A percentile compares a stretch with the other conserved stretches of the same genome.
These are phyloP conservation scores for Asteroscopus sphinx DNA, from an alignment of 2,888 invertebrate genomes.

Conservation along the genomic window DNA sequence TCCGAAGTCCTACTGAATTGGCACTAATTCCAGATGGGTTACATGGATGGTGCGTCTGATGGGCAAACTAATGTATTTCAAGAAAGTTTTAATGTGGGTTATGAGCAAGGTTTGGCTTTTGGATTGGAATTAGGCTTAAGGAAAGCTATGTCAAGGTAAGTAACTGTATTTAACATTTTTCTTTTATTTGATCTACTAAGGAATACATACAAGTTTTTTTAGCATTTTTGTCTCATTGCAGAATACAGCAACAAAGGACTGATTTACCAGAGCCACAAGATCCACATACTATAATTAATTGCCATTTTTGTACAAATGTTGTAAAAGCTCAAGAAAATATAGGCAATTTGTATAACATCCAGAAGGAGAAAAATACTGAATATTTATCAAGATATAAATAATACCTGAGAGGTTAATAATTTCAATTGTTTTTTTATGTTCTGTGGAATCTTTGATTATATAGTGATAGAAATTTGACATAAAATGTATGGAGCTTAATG, in stretches of 20 bases:
- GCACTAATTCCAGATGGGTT: conserved; percentile 90
- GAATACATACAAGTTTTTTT: not conserved
- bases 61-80: conserved; percentile 92
- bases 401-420: too few species aligned
- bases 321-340: conserved; percentile 69
- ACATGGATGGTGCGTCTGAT: conserved; percentile 91
- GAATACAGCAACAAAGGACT: conserved; percentile 44
- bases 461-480: too few species aligned
- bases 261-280: conserved; percentile 49
- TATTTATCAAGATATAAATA: conserved; percentile 42
- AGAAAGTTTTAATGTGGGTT: conserved; percentile 92
- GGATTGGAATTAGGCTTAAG: conserved; percentile 89
- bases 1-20: too few species aligned
- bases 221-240: conserved; percentile 43
- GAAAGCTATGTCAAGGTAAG: conserved; percentile 60
- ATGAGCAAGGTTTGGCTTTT: conserved; percentile 91
- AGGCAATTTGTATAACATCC: conserved; percentile 75
- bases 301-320: conserved; percentile 75
- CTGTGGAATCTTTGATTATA: too few species aligned
- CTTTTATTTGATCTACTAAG: too few species aligned
- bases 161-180: not conserved
- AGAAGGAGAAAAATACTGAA: conserved; percentile 75
- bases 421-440: too few species aligned
- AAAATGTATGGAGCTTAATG: too few species aligned
- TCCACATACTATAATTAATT: conserved; percentile 75